Base-by-base conservation (phyloP, 1,140 invertebrate genomes). In the Drosophila auraria region DNA sequence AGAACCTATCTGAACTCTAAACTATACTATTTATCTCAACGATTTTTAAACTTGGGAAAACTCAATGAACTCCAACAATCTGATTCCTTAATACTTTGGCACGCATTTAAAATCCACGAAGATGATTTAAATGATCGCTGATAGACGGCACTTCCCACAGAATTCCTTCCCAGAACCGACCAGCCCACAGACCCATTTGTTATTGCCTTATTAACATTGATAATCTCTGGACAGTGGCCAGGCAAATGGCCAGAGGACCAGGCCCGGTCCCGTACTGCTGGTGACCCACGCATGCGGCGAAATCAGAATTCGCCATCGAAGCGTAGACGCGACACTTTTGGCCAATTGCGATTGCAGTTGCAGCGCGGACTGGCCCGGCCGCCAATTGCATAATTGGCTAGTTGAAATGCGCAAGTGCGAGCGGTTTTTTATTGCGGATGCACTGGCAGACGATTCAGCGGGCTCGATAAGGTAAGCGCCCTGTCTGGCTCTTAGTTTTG, bases 131-230 rank as follows among this genome's bases (percentile, higher is more conserved):
- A 65, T 77, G 59, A 83, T 80, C 49, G 47, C 40, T 47, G 82
- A 83, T 84, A 73, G 49, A 25, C 1, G 53, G 12, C 65, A 71
- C 70, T 60, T 71, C 65, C 66, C 66, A 71, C 70, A 47, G 62
- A 54, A 71, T 20, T 71, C 17, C 63, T 71, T 68, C 68, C 63
- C 68, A 71, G 68, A 68, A 71, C 20, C 62, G 30, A 68, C 49
- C 64, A 36, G 62, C 61, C 68, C 68, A 47, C 68, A 68, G 42
- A 59, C 78, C 54, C 58, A 64, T 60, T 72, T 84, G 80, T 80
- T 83, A 87, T 87, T 83, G 83, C 77, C 81, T 89, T 87, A 87
- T 87, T 87, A 87, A 75, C 80, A 89, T 83, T 84, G 83, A 87
- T 87, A 87, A 87, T 87, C 83, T 87, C 84, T 87, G 83, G 83